phyloP scores from a whole-genome alignment of 1,140 invertebrate species.

The Magallana gigas region DNA sequence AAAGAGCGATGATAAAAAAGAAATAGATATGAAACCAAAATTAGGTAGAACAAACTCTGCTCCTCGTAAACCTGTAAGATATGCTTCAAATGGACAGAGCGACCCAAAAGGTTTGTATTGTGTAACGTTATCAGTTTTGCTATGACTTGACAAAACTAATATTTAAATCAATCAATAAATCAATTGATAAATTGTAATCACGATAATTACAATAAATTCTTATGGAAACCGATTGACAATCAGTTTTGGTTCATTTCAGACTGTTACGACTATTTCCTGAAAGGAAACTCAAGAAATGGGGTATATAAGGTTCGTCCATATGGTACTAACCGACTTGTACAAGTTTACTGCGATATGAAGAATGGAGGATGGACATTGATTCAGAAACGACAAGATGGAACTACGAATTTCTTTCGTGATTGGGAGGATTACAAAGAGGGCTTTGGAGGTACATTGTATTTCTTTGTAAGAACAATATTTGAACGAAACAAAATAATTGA shows the following conservation, averaged over 20 bases:
- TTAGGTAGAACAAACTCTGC: not conserved
- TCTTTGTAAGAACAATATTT: not conserved
- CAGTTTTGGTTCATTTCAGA: slow-evolving; percentile 60
- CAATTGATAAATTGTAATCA: no score
- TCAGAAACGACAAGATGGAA: slow-evolving; percentile 89
- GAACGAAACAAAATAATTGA: no score
- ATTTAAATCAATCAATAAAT: no score
- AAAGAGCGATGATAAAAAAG: not conserved
- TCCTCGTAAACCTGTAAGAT: not conserved
- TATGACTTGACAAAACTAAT: no score
- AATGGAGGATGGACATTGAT: slow-evolving; percentile 93
- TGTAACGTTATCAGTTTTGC: not conserved
- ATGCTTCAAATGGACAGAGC: not conserved
- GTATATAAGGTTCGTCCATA: slow-evolving; percentile 69
- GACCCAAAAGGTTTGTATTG: slow-evolving; percentile 5
- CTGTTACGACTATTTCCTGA: slow-evolving; percentile 73
- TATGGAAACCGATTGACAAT: no score
- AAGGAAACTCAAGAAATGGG: slow-evolving; percentile 65
- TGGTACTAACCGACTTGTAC: slow-evolving; percentile 56
- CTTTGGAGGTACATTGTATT: slow-evolving; percentile 87
- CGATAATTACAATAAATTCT: no score
- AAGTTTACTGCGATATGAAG: slow-evolving; percentile 87
- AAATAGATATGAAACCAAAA: not conserved
- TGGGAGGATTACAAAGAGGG: slow-evolving; percentile 97
- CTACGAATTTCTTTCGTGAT: slow-evolving; percentile 91